These are phyloP conservation scores for Manis pentadactyla DNA, from an alignment of 2,797 vertebrate species.

Conservation along the genomic window DNA sequence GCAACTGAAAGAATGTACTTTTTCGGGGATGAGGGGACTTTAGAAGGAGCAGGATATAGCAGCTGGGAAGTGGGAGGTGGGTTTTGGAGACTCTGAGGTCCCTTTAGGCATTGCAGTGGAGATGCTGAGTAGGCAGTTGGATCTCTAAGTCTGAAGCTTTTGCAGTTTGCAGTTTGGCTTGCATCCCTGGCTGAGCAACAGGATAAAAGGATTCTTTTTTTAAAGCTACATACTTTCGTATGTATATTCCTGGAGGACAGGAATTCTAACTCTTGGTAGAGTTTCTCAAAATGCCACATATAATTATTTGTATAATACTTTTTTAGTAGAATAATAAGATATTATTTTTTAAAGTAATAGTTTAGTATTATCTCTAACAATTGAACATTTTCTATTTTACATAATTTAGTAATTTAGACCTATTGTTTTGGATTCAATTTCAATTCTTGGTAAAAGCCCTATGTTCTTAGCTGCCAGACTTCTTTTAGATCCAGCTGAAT, in stretches of 20 bases:
- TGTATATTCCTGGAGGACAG: neutral
- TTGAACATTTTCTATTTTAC: neutral
- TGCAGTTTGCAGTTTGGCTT: neutral
- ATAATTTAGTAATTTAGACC: neutral
- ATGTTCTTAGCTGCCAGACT: neutral
- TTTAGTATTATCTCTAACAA: neutral
- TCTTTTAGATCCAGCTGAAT: constrained; percentile 18
- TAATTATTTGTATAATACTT: neutral
- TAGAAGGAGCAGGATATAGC: neutral
- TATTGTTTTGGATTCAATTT: constrained; percentile 10
- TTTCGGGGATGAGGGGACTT: neutral
- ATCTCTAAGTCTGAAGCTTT: neutral
- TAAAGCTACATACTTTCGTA: neutral
- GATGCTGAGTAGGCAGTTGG: neutral
- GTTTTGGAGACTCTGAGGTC: neutral
- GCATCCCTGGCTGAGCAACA: neutral
- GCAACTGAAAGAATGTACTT: neutral
- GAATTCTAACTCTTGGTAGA: neutral
- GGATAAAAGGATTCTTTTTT: neutral
- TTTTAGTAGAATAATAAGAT: constrained; percentile 21
- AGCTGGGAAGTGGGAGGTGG: neutral
- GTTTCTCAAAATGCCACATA: constrained; percentile 34
- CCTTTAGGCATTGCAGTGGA: too few species aligned
- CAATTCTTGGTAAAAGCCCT: neutral
- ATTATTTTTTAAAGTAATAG: constrained; percentile 11